Base-by-base conservation (phyloP, 2,888 invertebrate genomes). In the Auanema sp. region DNA sequence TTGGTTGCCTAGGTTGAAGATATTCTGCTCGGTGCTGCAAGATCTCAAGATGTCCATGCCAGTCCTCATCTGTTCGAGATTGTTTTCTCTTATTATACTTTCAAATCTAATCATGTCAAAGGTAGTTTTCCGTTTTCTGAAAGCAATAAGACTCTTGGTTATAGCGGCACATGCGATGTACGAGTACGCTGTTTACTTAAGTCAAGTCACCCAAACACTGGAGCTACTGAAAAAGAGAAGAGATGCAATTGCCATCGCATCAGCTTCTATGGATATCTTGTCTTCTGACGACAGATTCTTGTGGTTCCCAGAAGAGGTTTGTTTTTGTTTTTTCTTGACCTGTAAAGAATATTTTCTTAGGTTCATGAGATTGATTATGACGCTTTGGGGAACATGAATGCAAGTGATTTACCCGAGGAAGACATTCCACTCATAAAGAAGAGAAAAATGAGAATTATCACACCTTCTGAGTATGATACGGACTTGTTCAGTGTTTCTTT, bases 161-260 rank as follows among this genome's bases (percentile, higher is more conserved):
- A 24, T 41, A 67, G 77, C 74, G 8, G 79, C 79, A 0, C 64
- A 69, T 54, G 59, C 69, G 8, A 71, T 77, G 76, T 74, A 78
- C 53, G 75, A 74, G 12, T 72, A 66, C 49, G 68, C 73, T 10
- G 57, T 60, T 24, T 68, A 69, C 14, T 62, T 79, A 21, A 65
- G 68, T 21, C 51, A 64, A 11, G 68, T 73, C 16, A 42, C 68
- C 1, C 70, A 73, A 44, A 71, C 70, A 0, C 57, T 67, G 2
- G 78, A 71, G 14, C 47, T 78, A 16, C 51, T 79, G 11, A 68
- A 71, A n/a, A 71, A 66, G 53, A 63, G 76, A 23, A 65, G 77
- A 42, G 70, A 71, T 42, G 69, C 68, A 1, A 65, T 79, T 40
- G 70, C 78, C 6, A 60, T 64, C 2, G 75, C 72, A 8, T 55